Base-by-base conservation (phyloP, 2,888 invertebrate species). In the Masnerella sp. region DNA sequence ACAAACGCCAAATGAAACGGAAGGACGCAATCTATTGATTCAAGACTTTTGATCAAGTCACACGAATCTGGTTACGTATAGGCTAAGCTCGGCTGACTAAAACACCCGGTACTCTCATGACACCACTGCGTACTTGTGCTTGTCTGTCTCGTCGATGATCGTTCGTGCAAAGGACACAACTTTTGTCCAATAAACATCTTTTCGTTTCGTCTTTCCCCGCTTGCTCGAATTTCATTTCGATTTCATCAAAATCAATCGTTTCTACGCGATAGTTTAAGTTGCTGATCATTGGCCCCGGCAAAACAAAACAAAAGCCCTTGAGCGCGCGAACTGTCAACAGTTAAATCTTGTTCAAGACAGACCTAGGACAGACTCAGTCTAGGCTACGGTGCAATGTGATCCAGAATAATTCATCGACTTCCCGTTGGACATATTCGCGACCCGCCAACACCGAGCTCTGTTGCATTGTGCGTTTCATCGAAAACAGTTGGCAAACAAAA, bases 331-430 rank as follows among this genome's bases (percentile, higher is more conserved):
- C 43, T 52, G 45, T 40, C 54, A 40, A 56, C 56, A 20, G 11
- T 58, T 15, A 42, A 62, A 28, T 59, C 14, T 30, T 81, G 11
- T 82, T 75, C 79, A 86, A 87, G 87, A 87, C 86, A 87, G 86
- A 87, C 87, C 84, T 83, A 87, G 86, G 83, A 86, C 87, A 87
- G 84, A 87, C 86, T 83, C 86, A 87, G 85, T 86, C 84, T 83
- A 85, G 86, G 84, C 86, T 85, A 85, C 81, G 78, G 78, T 81
- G 81, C 77, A 76, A 79, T 76, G 81, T 82, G 52, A 87, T 86
- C 87, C 87, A 87, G 87, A 87, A 87, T 87, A 87, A 87, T 85
- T 76, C 81, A 82, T 79, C 75, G 77, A 77, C 77, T 80, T 75
- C 54, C 47, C 40, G 47, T 40, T 54, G 47, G 22, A n/a, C 42